Conservation (phyloP, 30 jellyfish, hydroid and myxozoan genomes). For the Hydractinia echinata region DNA sequence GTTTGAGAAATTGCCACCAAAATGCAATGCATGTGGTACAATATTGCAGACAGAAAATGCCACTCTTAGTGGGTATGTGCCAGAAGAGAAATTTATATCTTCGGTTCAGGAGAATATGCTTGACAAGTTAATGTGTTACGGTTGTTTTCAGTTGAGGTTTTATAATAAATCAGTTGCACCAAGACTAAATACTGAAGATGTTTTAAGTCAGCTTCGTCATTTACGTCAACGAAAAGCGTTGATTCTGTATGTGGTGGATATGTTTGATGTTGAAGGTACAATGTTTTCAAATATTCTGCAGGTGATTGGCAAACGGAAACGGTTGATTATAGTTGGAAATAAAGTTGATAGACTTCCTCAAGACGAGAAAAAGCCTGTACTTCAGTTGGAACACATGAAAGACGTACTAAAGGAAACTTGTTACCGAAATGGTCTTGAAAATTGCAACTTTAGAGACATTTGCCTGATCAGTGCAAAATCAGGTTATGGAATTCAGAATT, state of each 20-base stretch:
- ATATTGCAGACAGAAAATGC: constrained; percentile 56
- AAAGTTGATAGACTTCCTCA: constrained; percentile 69
- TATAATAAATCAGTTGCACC: constrained; percentile 18
- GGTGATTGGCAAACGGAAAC: constrained; percentile 56
- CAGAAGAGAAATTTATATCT: constrained; percentile 38
- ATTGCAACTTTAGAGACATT: constrained; percentile 49
- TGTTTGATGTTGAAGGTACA: constrained; percentile 66
- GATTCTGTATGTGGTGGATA: constrained; percentile 73
- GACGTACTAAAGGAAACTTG: constrained; percentile 39
- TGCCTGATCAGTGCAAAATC: constrained; percentile 77
- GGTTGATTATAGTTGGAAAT: constrained; percentile 69
- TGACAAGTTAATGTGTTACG: constrained; percentile 45
- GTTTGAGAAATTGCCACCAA: constrained; percentile 56
- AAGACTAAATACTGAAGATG: constrained; percentile 36
- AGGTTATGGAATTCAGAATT: constrained; percentile 70
- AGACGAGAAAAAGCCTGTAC: constrained; percentile 47
- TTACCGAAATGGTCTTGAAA: constrained; percentile 42
- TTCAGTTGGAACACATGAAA: constrained; percentile 46
- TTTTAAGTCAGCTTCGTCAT: constrained; percentile 46
- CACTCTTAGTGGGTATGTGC: constrained; percentile 44
- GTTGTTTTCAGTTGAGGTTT: constrained; percentile 47
- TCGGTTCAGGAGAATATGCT: constrained; percentile 19
- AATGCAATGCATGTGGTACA: constrained; percentile 75
- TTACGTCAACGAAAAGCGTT: constrained; percentile 44
- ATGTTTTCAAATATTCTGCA: constrained; percentile 38